These are phyloP conservation scores for Aethes cnicana DNA, from an alignment of 2,888 invertebrate genomes.

Conservation along the genomic window DNA sequence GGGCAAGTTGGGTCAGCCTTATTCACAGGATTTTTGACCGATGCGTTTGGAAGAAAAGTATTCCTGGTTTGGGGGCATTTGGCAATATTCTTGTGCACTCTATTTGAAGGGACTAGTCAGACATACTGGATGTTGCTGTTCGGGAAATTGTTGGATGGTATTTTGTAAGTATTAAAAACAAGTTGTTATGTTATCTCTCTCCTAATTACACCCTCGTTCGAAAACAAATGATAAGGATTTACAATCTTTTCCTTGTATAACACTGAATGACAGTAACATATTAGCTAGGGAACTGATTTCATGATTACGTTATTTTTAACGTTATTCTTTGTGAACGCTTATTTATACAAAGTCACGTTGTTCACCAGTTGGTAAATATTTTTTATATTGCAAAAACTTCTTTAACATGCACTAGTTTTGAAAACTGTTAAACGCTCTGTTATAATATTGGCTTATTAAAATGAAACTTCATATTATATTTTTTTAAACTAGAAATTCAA, in stretches of 20 bases:
- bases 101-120: slow-evolving; percentile 56
- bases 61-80: slow-evolving; percentile 52
- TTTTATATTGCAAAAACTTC: no score
- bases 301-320: no score
- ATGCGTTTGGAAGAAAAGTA: slow-evolving; percentile 55
- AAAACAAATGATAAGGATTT: slow-evolving; percentile 2
- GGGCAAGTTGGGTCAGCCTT: slow-evolving; percentile 55
- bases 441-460: no score
- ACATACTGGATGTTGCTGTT: slow-evolving; percentile 51
- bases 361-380: no score
- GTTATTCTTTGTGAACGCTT: not conserved
- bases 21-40: slow-evolving; percentile 54
- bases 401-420: no score
- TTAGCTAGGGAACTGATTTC: slow-evolving; percentile 2
- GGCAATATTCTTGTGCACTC: slow-evolving; percentile 45
- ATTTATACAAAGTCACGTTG: no score
- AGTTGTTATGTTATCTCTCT: not conserved
- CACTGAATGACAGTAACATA: not conserved
- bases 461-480: no score
- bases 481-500: no score
- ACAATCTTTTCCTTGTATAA: slow-evolving; percentile 4
- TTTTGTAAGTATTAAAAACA: slow-evolving; percentile 46
- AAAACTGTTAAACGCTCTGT: no score
- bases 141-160: slow-evolving; percentile 52
- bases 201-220: not conserved